phyloP scores from a whole-genome alignment of 1,140 invertebrate species.

The Philotrypesis tridentata region DNA sequence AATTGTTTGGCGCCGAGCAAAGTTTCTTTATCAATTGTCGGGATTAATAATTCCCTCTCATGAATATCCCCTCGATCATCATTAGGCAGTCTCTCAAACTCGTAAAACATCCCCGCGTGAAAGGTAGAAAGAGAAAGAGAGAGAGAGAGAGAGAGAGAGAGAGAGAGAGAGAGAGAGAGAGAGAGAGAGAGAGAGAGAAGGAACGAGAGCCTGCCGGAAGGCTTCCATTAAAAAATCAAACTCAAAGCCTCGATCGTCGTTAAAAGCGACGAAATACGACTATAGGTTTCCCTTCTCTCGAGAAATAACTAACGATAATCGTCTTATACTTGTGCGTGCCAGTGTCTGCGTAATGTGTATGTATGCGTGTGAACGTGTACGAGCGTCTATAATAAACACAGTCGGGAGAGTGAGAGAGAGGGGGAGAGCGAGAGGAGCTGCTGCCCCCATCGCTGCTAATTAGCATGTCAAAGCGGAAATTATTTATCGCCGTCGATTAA shows the following conservation, averaged over 20 bases:
- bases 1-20: background rate
- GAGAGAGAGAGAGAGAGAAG: no score
- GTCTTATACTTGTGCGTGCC: constrained; percentile 23
- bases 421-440: background rate
- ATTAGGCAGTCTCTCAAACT: background rate
- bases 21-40: constrained; percentile 4
- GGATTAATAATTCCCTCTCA: background rate
- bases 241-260: background rate
- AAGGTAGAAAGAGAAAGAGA: no score
- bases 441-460: constrained; percentile 4
- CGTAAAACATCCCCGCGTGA: background rate
- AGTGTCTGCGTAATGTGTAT: no score
- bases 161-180: no score
- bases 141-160: no score
- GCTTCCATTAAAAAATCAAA: background rate
- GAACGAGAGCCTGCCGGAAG: background rate
- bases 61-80: background rate
- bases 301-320: constrained; percentile 38
- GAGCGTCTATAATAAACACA: background rate
- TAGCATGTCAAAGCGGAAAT: constrained; percentile 48
- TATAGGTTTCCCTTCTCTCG: constrained; percentile 14
- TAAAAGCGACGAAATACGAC: constrained; percentile 6
- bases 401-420: background rate
- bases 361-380: background rate
- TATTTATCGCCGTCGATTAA: constrained; percentile 45